Percentiles rank a stretch among this genome's conserved stretches.
Conservation (phyloP, 2,888 invertebrate species). For the Noctua comes region DNA sequence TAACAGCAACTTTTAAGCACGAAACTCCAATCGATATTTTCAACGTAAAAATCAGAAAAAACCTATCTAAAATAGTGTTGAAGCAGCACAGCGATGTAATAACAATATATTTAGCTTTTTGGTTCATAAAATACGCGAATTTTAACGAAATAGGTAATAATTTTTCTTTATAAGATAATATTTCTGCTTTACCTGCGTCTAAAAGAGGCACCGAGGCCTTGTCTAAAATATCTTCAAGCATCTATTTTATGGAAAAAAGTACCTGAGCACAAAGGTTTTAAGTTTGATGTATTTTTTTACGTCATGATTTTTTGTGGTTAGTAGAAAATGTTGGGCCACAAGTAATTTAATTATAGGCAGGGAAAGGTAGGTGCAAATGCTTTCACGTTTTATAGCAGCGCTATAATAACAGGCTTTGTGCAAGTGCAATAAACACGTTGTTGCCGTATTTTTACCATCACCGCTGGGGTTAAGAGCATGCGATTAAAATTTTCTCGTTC, state of each 20-base stretch:
- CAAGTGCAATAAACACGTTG: conserved; percentile 17
- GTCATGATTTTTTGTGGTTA: conserved; percentile 11
- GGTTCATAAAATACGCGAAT: conserved; percentile 33
- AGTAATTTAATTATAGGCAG: conserved; percentile 11
- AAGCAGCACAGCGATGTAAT: conserved; percentile 2
- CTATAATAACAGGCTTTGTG: conserved; percentile 4
- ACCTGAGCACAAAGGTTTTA: conserved; percentile 28
- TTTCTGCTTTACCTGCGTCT: conserved; percentile 30
- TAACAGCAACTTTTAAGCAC: neutral
- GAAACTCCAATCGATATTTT: neutral
- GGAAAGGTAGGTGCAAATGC: neutral
- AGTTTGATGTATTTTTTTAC: conserved; percentile 44
- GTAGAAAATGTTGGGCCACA: neutral
- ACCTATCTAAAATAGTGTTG: conserved; percentile 5
- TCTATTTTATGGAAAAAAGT: conserved; percentile 18
- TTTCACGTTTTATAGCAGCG: conserved; percentile 7
- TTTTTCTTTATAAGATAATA: conserved; percentile 36
- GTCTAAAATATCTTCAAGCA: conserved; percentile 19
- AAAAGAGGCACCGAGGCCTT: conserved; percentile 3
- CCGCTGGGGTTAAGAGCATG: neutral
- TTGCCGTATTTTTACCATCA: conserved; percentile 25
- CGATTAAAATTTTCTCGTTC: conserved; percentile 19
- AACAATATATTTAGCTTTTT: conserved; percentile 31
- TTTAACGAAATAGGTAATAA: conserved; percentile 12
- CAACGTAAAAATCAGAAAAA: neutral